Evolutionary conservation across 2,113 vertebrate species (phyloP), one percentile per base, ranked within the genome.

Genomic region (Pavo muticus): DNA sequence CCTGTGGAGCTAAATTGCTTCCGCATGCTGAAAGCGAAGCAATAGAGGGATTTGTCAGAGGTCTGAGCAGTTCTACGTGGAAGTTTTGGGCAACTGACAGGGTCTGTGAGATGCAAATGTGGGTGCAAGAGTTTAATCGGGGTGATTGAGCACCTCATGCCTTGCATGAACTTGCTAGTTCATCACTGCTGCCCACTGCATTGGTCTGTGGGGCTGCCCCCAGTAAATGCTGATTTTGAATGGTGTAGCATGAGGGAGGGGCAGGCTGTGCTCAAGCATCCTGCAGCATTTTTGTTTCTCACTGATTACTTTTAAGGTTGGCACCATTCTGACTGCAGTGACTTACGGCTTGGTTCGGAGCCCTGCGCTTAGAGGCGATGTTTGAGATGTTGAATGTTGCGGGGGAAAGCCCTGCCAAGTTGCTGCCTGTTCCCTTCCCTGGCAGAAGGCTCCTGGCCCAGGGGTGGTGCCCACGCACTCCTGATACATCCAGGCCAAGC

Each of bases 1-100:
- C 95, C 94, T 93, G 96, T 11, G 92, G 96, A 93, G 96, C 70
- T 92, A 77, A 96, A 96, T 92, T 94, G 92, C 94, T 88, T 80
- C 83, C 16, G 57, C 88, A 35, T 3, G 35, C 21, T 67, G 91
- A 56, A 56, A 87, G 70, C 2, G 3, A 70, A 50, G 85, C n/a
- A 1, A 16, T 29, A 87, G 96, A 50, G 74, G 92, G 83, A 57
- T 96, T 96, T 81, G 91, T 93, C 96, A 92, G 57, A 32, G 76
- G 90, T 92, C 92, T 87, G 25, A 6, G 94, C 47, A 5, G 56
- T 8, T 74, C 83, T 27, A 9, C 18, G 68, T 2, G 4, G 42
- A 40, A 75, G 88, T 68, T 88, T 9, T 11, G 83, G 71, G 69
- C 64, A 68, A 0, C 45, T 73, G 83, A 57, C 2, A 8, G 21